phyloP scores from a whole-genome alignment of 2,113 vertebrate species.

The Balaeniceps rex region DNA sequence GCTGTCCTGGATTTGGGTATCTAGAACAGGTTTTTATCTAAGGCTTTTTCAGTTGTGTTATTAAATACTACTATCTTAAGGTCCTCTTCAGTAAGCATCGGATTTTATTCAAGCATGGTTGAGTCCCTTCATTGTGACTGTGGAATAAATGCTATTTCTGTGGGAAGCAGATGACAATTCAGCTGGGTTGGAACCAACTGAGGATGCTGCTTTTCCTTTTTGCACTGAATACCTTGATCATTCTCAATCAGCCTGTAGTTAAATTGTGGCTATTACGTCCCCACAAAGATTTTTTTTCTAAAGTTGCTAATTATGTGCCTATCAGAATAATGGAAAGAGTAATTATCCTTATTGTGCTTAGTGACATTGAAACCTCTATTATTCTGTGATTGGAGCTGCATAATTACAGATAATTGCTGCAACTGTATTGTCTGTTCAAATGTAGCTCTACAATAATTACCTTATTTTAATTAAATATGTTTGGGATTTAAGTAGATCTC shows the following conservation, averaged over 20 bases:
- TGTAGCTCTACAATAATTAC: conserved; percentile 69
- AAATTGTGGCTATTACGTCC: conserved; percentile 8
- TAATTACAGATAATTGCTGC: conserved; percentile 73
- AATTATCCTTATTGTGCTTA: conserved; percentile 73
- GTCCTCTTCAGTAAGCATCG: neutral
- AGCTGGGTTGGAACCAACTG: neutral
- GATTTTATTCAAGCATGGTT: neutral
- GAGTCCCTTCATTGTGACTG: neutral
- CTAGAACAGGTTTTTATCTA: neutral
- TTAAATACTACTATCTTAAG: neutral
- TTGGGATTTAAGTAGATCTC: conserved; percentile 61
- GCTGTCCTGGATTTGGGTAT: neutral
- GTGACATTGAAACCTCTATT: conserved; percentile 76
- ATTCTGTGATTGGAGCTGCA: conserved; percentile 64
- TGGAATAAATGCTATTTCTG: neutral
- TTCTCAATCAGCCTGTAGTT: conserved; percentile 25
- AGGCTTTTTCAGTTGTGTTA: neutral
- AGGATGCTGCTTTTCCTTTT: neutral
- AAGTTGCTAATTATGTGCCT: conserved; percentile 66
- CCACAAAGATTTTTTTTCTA: conserved; percentile 20
- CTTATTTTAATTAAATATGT: conserved; percentile 76
- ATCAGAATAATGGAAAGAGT: conserved; percentile 73
- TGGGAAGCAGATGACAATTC: neutral
- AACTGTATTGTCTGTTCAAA: conserved; percentile 72
- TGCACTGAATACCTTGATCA: neutral